These are phyloP conservation scores for Cyrtorhinus lividipennis DNA, from an alignment of 1,140 invertebrate species.

Conservation along the genomic window DNA sequence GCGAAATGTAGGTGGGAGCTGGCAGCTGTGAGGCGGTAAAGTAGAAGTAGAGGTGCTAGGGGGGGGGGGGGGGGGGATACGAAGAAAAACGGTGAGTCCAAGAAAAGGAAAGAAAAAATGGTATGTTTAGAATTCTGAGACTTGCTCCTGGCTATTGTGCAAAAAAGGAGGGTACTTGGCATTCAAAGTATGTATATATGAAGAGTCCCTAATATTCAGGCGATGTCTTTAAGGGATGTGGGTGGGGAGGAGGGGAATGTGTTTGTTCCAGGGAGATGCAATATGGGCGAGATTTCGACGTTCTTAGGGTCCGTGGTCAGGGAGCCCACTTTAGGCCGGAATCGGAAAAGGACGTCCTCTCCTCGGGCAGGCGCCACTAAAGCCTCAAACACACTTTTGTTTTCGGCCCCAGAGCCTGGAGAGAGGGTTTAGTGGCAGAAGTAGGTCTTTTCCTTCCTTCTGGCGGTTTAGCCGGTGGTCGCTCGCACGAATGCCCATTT, in stretches of 20 bases:
- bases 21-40: background rate
- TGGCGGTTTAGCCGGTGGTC: too few species aligned
- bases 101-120: slow-evolving; percentile 5
- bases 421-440: too few species aligned
- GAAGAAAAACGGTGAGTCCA: background rate
- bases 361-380: background rate
- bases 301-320: background rate
- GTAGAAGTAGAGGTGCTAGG: background rate
- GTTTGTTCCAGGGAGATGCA: background rate
- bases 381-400: background rate
- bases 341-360: background rate
- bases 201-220: slow-evolving; percentile 3
- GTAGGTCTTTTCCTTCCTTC: too few species aligned
- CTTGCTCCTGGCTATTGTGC: background rate
- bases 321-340: background rate
- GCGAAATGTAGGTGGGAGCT: background rate
- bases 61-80: background rate
- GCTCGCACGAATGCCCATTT: background rate
- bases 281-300: background rate
- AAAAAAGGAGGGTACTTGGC: slow-evolving; percentile 1
- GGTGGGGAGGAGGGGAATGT: background rate
- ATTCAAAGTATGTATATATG: slow-evolving; percentile 8
- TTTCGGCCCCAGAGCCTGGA: background rate
- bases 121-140: slow-evolving; percentile 5
- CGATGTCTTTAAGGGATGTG: background rate